Base-by-base conservation (phyloP, 2,888 invertebrate genomes). In the Drosophila conformis region DNA sequence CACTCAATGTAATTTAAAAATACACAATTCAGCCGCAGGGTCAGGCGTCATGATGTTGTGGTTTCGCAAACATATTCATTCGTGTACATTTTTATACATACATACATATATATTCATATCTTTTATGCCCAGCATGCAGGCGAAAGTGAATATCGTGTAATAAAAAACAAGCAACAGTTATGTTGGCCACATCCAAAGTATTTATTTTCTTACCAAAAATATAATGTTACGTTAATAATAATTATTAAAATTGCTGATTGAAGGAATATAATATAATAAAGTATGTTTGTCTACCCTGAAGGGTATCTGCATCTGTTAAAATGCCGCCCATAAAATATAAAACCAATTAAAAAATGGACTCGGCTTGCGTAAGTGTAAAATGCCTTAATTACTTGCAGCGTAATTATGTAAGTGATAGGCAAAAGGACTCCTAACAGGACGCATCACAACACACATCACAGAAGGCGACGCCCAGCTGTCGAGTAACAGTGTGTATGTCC, bases 261-360 rank as follows among this genome's bases (percentile, higher is more conserved):
- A 40, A 40, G n/a, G 0, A 48, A 18, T 8, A 0, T 8, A 6
- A 15, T 18, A 25, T 4, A 4, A 27, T 4, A 18, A 25, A 5
- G 10, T 27, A 10, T 10, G 1, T 18, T 15, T 4, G 15, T 10
- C 3, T 5, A 0, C 5, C 2, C 2, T 29, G 4, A 11, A 40
- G n/a, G 29, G 15, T 56, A 31, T 13, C 4, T 3, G 4, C 2
- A 21, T 21, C 15, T 5, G 21, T 31, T 21, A 15, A 27, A 10
- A 0, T n/a, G 48, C 6, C 15, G 7, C n/a, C 21, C 36, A 18
- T 42, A 46, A 58, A 68, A 36, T 15, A 31, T 65, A 74, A 56
- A 70, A 72, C 68, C 78, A 82, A 86, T 86, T 86, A 84, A 80
- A 69, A 64, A 48, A 36, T 68, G 57, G 52, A 49, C 66, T 64